Evolutionary conservation across 2,888 invertebrate genomes (phyloP).

Genomic region (Patella depressa): DNA sequence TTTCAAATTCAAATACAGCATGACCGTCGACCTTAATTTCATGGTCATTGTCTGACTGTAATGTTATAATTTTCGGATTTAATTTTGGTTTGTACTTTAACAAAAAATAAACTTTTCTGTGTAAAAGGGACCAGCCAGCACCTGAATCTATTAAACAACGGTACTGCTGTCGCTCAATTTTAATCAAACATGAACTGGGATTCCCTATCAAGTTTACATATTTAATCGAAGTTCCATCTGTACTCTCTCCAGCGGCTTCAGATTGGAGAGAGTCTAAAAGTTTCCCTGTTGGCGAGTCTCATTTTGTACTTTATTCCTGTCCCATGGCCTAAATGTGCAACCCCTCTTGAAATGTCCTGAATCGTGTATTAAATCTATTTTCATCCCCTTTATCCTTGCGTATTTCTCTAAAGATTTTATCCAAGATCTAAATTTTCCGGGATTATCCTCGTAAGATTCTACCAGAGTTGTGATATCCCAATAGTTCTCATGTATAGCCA

Average conservation of each 20-base stretch:
- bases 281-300: neutral
- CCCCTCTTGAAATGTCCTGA: too few relatives aligned
- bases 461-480: too few relatives aligned
- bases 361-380: too few relatives aligned
- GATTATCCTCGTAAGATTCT: too few relatives aligned
- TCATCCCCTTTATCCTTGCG: too few relatives aligned
- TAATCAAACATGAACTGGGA: neutral
- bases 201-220: slow-evolving; percentile 1
- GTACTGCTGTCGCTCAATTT: neutral
- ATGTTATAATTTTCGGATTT: neutral
- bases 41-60: too few relatives aligned
- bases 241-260: neutral
- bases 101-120: neutral
- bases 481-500: too few relatives aligned
- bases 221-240: neutral
- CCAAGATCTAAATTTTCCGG: too few relatives aligned
- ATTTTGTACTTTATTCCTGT: too few relatives aligned
- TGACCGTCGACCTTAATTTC: too few relatives aligned
- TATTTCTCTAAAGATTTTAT: too few relatives aligned
- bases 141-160: neutral
- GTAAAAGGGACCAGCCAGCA: neutral
- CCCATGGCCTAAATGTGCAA: too few relatives aligned
- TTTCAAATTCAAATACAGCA: neutral
- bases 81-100: neutral
- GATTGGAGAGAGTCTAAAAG: neutral